Percentiles rank a stretch among this genome's conserved stretches.
phyloP scores from a whole-genome alignment of 2,888 invertebrate species.

The Steinernema carpocapsae region DNA sequence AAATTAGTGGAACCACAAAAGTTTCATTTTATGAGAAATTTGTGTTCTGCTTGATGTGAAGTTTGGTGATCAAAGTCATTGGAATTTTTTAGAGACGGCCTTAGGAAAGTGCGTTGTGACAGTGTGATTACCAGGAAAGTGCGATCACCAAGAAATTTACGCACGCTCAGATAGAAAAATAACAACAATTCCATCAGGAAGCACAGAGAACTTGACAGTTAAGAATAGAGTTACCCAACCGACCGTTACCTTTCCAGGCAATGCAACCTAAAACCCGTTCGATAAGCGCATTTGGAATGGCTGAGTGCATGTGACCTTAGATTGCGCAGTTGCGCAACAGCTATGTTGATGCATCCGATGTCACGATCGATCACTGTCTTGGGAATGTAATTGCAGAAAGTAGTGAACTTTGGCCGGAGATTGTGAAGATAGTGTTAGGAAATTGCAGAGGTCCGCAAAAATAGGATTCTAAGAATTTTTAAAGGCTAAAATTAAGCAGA shows the following conservation, averaged over 20 bases:
- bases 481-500: too few species aligned
- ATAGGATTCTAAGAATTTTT: too few species aligned
- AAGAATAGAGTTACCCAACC: not conserved
- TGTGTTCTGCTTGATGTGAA: not conserved
- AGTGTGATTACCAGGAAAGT: too few species aligned
- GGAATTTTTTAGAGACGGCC: not conserved
- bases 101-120: not conserved
- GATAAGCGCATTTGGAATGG: not conserved
- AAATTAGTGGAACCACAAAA: too few species aligned
- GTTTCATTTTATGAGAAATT: not conserved
- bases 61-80: not conserved
- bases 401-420: too few species aligned
- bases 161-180: not conserved
- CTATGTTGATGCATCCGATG: too few species aligned
- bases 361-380: too few species aligned
- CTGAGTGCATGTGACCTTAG: constrained; percentile 26
- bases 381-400: too few species aligned
- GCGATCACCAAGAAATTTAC: not conserved
- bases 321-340: not conserved
- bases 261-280: constrained; percentile 5
- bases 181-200: not conserved
- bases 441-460: too few species aligned
- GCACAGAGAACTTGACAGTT: not conserved
- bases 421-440: too few species aligned
- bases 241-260: not conserved